These are phyloP conservation scores for Motacilla alba DNA, from an alignment of 2,113 vertebrate genomes.

Conservation along the genomic window DNA sequence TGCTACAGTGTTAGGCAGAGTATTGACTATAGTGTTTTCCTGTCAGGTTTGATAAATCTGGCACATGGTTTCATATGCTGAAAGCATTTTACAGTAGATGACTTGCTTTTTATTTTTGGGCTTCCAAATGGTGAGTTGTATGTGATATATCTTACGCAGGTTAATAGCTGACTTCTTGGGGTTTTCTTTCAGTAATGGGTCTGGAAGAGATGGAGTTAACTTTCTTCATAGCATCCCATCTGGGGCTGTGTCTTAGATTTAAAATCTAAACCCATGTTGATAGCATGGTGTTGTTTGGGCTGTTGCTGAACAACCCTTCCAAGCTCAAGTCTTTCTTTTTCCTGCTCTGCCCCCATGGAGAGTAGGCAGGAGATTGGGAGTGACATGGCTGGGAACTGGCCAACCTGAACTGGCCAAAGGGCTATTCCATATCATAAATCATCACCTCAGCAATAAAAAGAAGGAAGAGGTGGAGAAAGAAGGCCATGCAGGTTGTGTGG, in stretches of 20 bases:
- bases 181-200: neutral
- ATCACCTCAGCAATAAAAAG: neutral
- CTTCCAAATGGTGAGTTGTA: neutral
- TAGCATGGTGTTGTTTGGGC: neutral
- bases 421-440: neutral
- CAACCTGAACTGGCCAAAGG: neutral
- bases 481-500: neutral
- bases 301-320: neutral
- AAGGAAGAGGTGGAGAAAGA: neutral
- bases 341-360: neutral
- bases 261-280: neutral
- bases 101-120: neutral
- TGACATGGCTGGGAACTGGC: rapidly evolving
- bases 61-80: neutral
- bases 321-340: neutral
- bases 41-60: neutral
- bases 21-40: neutral
- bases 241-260: neutral
- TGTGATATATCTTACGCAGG: neutral
- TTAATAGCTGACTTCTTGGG: neutral
- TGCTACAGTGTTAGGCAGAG: neutral
- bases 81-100: neutral
- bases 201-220: neutral
- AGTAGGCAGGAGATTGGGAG: neutral
- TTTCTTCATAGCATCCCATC: neutral